Base-by-base conservation (phyloP, 2,888 invertebrate species). In the Chrysolina americana region DNA sequence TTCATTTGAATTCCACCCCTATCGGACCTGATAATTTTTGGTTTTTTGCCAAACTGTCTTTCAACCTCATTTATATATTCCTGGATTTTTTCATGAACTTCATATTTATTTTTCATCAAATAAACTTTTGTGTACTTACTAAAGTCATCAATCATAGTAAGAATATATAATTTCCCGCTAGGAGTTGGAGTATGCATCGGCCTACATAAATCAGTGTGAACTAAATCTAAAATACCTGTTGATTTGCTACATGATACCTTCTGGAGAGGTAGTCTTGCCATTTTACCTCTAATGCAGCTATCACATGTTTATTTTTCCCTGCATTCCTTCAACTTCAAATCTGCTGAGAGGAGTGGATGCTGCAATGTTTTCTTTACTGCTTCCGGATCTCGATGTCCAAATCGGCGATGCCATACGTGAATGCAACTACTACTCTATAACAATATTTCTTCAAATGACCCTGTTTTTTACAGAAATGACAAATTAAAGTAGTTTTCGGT, bases 321-420 rank as follows among this genome's bases (percentile, higher is more conserved):
- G 28, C 28, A 28, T 28, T 28, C 44, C 15, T 44, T 44, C 44
- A 44, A 8, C 44, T 13, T 44, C 44, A 28, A 28, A 28, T 28
- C 28, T 3, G 28, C 2, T 28, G 5, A 28, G 28, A 28, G 28
- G 5, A 28, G 28, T 28, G 2, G 5, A n/a, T n/a, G n/a, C n/a
- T n/a, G n/a, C n/a, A n/a, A n/a, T n/a, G n/a, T n/a, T 28, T 44
- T 44, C 44, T 68, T 68, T 50, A 68, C 50, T n/a, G 44, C n/a
- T 1, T 68, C 50, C 21, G 68, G 68, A 50, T 68, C 23, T 5
- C 68, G 47, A 68, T 68, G 50, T 19, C 50, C 68, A 53, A 15
- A 68, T 19, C 48, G 21, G 50, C 44, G 47, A 36, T 68, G 50
- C 53, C 68, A 68, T n/a, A 21, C 11, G 50, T 68, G 53, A 23